Conservation (phyloP, 2,113 vertebrate genomes). For the Nansenia antarctica region DNA sequence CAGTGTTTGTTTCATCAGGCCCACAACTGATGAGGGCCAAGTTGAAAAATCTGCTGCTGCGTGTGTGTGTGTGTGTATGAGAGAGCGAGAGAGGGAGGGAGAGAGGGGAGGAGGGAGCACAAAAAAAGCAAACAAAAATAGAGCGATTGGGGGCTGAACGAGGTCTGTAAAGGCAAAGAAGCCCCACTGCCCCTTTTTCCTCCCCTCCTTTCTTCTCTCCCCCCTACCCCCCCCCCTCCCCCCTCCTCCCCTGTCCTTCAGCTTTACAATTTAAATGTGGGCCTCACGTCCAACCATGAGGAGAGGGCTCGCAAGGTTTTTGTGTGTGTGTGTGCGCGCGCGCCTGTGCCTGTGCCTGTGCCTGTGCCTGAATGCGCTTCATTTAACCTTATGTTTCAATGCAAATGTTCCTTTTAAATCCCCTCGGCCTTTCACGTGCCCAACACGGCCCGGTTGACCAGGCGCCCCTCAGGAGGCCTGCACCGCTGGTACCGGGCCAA, state of each 20-base stretch:
- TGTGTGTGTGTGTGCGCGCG: no score
- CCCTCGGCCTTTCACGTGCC: conserved; percentile 61
- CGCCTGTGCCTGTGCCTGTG: conserved; percentile 47
- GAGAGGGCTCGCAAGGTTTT: conserved; percentile 63
- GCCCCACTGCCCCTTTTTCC: no score
- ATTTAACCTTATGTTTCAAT: conserved; percentile 78
- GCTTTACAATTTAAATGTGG: conserved; percentile 83
- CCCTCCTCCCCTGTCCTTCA: conserved; percentile 66
- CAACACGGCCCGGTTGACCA: conserved; percentile 65
- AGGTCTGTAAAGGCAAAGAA: conserved; percentile 79
- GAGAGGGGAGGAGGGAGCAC: conserved; percentile 35
- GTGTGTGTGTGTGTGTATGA: no score
- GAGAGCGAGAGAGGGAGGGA: no score
- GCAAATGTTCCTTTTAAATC: conserved; percentile 69
- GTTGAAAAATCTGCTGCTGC: conserved; percentile 91
- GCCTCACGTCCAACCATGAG: conserved; percentile 66
- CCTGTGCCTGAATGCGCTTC: conserved; percentile 64
- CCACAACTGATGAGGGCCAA: conserved; percentile 95
- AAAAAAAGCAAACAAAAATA: conserved; percentile 78
- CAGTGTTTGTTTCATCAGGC: conserved; percentile 99
- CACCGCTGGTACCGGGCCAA: not conserved
- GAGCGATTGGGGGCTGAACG: conserved; percentile 62
- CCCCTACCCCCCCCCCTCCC: conserved; percentile 42
- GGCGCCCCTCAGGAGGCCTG: conserved; percentile 30
- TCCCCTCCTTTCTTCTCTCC: no score